Percentiles rank a stretch among this genome's conserved stretches.
These are phyloP conservation scores for Palloptera scutellata DNA, from an alignment of 2,888 invertebrate genomes.

Conservation along the genomic window DNA sequence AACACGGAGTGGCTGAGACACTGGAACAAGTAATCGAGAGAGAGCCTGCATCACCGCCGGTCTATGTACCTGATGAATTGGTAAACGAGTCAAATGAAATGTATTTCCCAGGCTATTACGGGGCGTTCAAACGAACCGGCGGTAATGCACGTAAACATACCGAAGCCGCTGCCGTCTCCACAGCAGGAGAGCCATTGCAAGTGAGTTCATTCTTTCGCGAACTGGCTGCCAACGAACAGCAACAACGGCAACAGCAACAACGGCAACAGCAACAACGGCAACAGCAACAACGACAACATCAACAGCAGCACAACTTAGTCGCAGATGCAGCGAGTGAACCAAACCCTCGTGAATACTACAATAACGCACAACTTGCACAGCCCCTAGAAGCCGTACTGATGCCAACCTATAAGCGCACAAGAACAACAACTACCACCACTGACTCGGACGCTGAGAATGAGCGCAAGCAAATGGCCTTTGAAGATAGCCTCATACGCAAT, in stretches of 20 bases:
- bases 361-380: conserved; percentile 28
- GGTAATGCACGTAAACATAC: conserved; percentile 32
- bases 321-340: conserved; percentile 32
- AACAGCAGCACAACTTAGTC: no score
- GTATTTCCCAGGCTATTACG: conserved; percentile 53
- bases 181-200: conserved; percentile 9
- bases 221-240: conserved; percentile 50
- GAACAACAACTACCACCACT: background rate
- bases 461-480: conserved; percentile 40
- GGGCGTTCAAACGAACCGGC: conserved; percentile 49
- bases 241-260: conserved; percentile 38
- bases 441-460: conserved; percentile 40
- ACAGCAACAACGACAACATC: no score
- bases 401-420: conserved; percentile 39
- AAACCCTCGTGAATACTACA: conserved; percentile 30
- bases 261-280: conserved; percentile 45
- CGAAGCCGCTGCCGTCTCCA: background rate
- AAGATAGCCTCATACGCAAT: conserved; percentile 50
- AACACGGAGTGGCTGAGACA: conserved; percentile 33
- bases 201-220: conserved; percentile 54
- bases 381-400: conserved; percentile 26
- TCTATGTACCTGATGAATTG: conserved; percentile 48
- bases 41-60: conserved; percentile 42
- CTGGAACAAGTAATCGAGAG: conserved; percentile 46
- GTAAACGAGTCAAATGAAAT: conserved; percentile 53